Base-by-base conservation (phyloP, 2,888 invertebrate genomes). In the Ennomos erosarius region DNA sequence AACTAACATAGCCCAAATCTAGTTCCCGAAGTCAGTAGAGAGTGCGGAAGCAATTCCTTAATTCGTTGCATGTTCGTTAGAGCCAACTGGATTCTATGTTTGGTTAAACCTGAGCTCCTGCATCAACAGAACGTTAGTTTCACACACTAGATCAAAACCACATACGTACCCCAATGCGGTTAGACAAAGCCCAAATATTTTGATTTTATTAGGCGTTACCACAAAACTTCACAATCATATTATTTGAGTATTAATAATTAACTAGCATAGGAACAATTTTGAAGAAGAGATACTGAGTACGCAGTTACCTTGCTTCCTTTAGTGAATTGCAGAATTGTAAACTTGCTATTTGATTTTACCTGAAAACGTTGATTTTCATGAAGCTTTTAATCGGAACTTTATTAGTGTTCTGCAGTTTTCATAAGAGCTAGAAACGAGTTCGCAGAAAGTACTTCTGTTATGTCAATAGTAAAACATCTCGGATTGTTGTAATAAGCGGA, bases 11-110 rank as follows among this genome's bases (percentile, higher is more conserved):
- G 55, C 55, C 55, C 34, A 57, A 62, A 62, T 45, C 43, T 55
- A 62, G 59, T 59, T 48, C 60, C 37, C 38, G 13, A 45, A 63
- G 63, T 50, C 39, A 51, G 56, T 38, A 51, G 57, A 61, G 3
- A 16, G 16, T 16, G 16, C 16, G 16, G 1, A 3, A 59, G 69
- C 68, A 71, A 73, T 73, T 67, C 68, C 69, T 69, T 72, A 74
- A 75, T 75, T 72, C 69, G 61, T 57, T 62, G 63, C 62, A 65
- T 69, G 70, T 73, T 73, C 68, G 72, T 76, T 72, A 73, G 70
- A 71, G 65, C 64, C 64, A 54, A 57, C 66, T 68, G 67, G 66
- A 65, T 67, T 62, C 52, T 55, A 5, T 71, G 69, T 75, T 73
- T 71, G 71, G 71, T 64, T 65, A 52, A 62, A 68, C 69, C 68